Evolutionary conservation across 2,797 vertebrate species (phyloP), one percentile per base, ranked within the genome.

Genomic region (Dallia pectoralis): DNA sequence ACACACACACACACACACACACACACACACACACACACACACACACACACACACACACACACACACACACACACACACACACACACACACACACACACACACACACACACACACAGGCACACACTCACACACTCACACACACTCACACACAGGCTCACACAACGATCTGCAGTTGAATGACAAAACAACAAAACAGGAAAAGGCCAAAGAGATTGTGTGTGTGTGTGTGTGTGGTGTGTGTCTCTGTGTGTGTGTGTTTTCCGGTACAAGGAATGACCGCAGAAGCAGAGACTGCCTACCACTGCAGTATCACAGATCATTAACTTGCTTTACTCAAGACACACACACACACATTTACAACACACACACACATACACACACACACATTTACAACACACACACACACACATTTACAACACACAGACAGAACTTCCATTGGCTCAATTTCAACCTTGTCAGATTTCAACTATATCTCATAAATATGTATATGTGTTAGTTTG

Each of bases 211-310:
- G 40, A 44, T 44, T 59, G 25, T 59, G 19, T 59, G 53, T 59
- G 59, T 62, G 59, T 62, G 59, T 62, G 61, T 30, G 61, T 29
- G 61, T 62, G 61, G 53, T 59, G 53, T 59, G 53, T 59, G 53
- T 59, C 4, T 59, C 19, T 62, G 59, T 62, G 59, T 27, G 59
- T 30, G n/a, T 29, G 59, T 62, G n/a, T 62, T 25, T 62, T 25
- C 18, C 25, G 29, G 61, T 62, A 30, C 29, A 30, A 30, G 14
- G 29, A 63, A 63, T 63, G 61, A 63, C 61, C 15, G 61, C 61
- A 62, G 61, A 62, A 62, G 15, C 25, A 63, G 29, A 4, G 29
- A 16, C 27, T 30, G 59, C 59, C 59, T 15, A 63, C 61, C 61
- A 16, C 61, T 63, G 61, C 61, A 63, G 27, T 27, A 30, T 15